Evolutionary conservation across 2,888 invertebrate genomes (phyloP).

Genomic region (Drosophila koepferae): DNA sequence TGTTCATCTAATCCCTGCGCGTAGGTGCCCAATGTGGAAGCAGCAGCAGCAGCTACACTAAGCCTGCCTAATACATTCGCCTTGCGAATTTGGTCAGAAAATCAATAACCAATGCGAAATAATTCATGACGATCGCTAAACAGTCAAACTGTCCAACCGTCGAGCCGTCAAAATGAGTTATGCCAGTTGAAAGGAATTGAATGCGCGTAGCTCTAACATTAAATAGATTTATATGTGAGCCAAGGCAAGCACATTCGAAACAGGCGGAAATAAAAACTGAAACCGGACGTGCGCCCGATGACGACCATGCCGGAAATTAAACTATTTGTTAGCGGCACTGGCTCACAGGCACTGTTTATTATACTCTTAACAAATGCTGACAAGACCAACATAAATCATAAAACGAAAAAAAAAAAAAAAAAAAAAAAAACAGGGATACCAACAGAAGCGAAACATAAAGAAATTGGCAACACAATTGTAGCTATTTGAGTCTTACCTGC

Average conservation of each 20-base stretch:
- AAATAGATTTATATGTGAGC: conserved; percentile 57
- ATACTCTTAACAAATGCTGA: conserved; percentile 29
- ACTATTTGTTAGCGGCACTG: conserved; percentile 66
- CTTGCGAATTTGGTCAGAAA: conserved; percentile 19
- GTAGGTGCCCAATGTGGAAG: conserved; percentile 22
- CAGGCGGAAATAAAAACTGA: conserved; percentile 76
- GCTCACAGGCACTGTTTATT: neutral
- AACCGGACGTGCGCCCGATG: conserved; percentile 72
- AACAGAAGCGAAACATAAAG: neutral
- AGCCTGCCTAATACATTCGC: conserved; percentile 21
- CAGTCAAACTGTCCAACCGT: conserved; percentile 22
- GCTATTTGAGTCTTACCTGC: conserved; percentile 22
- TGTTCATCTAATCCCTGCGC: conserved; percentile 43
- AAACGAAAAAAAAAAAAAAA: neutral
- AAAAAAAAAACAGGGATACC: neutral
- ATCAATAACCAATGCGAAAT: conserved; percentile 45
- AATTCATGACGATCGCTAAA: conserved; percentile 25
- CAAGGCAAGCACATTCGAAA: neutral
- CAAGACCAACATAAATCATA: conserved; percentile 41
- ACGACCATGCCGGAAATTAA: conserved; percentile 74
- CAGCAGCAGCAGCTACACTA: neutral
- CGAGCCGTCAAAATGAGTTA: conserved; percentile 42
- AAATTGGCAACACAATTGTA: conserved; percentile 3
- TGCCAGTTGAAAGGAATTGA: conserved; percentile 26
- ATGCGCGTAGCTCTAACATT: conserved; percentile 36